Evolutionary conservation across 2,797 vertebrate species (phyloP).

Genomic region (Trachops cirrhosus): DNA sequence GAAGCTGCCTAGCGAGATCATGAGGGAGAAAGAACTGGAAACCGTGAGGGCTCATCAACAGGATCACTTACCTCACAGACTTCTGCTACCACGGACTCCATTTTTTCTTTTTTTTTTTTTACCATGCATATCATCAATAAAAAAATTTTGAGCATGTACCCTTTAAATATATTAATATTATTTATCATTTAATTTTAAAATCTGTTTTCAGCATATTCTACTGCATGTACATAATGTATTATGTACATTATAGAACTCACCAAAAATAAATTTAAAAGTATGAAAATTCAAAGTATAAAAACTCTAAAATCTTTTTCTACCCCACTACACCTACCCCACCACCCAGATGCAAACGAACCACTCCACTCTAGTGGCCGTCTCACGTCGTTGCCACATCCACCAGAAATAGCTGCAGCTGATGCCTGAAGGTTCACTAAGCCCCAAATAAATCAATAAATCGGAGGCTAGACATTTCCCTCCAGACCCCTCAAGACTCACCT

Average conservation of each 20-base stretch:
- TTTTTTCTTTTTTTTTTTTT: not conserved
- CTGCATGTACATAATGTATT: not conserved
- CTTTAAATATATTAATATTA: not conserved
- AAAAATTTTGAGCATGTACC: not conserved
- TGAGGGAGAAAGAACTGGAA: not conserved
- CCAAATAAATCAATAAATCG: not conserved
- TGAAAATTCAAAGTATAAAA: not conserved
- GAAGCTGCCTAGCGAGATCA: not conserved
- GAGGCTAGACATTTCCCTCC: not conserved
- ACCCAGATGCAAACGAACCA: not conserved
- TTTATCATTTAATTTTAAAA: not conserved
- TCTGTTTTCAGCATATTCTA: not conserved
- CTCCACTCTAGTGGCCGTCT: not conserved
- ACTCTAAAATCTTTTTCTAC: not conserved
- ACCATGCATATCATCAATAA: not conserved
- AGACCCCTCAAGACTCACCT: not conserved
- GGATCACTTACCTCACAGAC: not conserved
- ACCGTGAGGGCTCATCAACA: not conserved
- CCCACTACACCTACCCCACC: not conserved
- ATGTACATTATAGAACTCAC: not conserved
- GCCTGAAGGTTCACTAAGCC: not conserved
- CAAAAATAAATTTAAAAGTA: not conserved
- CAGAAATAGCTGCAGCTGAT: not conserved
- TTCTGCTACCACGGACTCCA: not conserved
- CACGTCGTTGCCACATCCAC: no score